Evolutionary conservation across 2,113 vertebrate species (phyloP).

Genomic region (Poecilia latipinna): DNA sequence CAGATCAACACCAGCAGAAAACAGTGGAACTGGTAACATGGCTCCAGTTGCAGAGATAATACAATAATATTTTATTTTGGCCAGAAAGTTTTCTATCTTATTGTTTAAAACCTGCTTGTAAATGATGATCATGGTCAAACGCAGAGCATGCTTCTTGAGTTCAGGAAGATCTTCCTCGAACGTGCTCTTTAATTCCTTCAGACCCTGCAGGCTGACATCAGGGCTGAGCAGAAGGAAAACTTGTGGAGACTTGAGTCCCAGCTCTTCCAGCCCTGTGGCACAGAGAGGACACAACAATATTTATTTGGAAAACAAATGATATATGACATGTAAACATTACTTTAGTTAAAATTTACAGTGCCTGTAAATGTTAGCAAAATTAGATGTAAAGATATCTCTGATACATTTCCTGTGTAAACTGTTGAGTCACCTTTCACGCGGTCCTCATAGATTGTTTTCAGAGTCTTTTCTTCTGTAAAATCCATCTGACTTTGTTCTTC

Average conservation of each 20-base stretch:
- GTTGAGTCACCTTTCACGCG: background rate
- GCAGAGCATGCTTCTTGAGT: slow-evolving; percentile 13
- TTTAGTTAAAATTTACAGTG: too few species aligned
- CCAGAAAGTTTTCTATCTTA: slow-evolving; percentile 19
- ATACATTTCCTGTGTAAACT: too few species aligned
- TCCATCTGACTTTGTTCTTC: background rate
- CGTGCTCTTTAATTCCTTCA: background rate
- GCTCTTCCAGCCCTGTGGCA: slow-evolving; percentile 7
- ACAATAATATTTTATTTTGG: background rate
- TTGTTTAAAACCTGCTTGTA: slow-evolving; percentile 9
- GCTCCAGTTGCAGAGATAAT: background rate
- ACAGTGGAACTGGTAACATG: background rate
- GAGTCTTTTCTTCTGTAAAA: background rate
- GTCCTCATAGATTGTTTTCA: background rate
- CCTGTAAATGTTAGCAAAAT: too few species aligned
- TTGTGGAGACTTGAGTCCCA: background rate
- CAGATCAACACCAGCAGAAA: background rate
- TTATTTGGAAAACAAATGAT: too few species aligned
- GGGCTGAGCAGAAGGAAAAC: slow-evolving; percentile 39
- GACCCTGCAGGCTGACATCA: slow-evolving; percentile 11
- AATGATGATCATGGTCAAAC: background rate
- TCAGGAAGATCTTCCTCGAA: slow-evolving; percentile 33
- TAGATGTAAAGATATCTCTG: too few species aligned
- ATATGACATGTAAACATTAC: too few species aligned
- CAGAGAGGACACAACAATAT: background rate